Evolutionary conservation across 2,113 vertebrate genomes (phyloP).

Genomic region (Silurus meridionalis): DNA sequence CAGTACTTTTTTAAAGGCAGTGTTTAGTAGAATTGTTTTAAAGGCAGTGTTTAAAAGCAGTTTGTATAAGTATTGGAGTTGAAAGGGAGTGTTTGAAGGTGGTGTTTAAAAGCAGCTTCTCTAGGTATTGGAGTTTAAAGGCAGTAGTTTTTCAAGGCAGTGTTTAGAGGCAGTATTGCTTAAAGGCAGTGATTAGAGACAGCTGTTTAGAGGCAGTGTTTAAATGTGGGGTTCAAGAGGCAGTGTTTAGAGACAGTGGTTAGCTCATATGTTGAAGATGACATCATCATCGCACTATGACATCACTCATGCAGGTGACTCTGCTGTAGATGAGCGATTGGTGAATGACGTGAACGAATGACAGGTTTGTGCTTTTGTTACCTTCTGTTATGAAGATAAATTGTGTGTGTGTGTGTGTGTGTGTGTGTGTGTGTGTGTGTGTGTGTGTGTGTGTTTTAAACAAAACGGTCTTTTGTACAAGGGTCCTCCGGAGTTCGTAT

Average conservation of each 20-base stretch:
- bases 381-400: background rate
- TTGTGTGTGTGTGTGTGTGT: background rate
- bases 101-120: too few species aligned
- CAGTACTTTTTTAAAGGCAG: too few species aligned
- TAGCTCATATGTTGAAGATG: background rate
- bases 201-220: background rate
- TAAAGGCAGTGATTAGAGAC: too few species aligned
- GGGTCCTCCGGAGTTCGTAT: background rate
- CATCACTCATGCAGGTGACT: background rate
- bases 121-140: too few species aligned
- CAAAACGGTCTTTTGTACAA: background rate
- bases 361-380: background rate
- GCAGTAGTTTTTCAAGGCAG: too few species aligned
- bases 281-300: background rate
- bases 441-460: background rate
- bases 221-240: background rate
- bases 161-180: too few species aligned
- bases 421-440: background rate
- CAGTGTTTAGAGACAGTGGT: background rate
- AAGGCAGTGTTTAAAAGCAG: too few species aligned
- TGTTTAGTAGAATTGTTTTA: too few species aligned
- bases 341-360: too few species aligned
- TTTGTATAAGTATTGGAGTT: too few species aligned
- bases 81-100: too few species aligned
- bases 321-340: background rate